A percentile compares a stretch with the other conserved stretches of the same genome.
phyloP scores from a whole-genome alignment of 1,140 invertebrate species.

The Drosophila gunungcola region DNA sequence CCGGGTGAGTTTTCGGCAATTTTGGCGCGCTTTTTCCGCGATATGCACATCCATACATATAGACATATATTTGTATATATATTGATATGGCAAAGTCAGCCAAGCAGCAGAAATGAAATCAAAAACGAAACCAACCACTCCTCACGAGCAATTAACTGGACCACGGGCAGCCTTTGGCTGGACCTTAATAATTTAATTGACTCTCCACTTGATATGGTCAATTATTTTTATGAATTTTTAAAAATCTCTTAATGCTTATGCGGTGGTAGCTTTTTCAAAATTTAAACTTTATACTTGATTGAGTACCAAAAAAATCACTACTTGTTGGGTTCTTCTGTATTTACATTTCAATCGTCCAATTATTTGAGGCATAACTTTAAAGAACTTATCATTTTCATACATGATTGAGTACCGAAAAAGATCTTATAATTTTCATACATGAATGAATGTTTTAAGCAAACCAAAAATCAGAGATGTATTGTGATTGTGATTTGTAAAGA shows the following conservation, averaged over 20 bases:
- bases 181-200: constrained; percentile 21
- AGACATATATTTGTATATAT: constrained; percentile 8
- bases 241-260: not conserved
- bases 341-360: too few relatives aligned
- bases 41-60: constrained; percentile 8
- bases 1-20: constrained; percentile 47
- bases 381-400: not conserved
- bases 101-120: constrained; percentile 70
- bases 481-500: not conserved
- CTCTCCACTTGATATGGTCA: constrained; percentile 11
- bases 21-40: constrained; percentile 68
- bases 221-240: not conserved
- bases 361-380: too few relatives aligned
- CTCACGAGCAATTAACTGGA: constrained; percentile 33
- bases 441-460: not conserved
- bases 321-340: too few relatives aligned
- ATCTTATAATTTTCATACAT: not conserved
- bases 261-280: not conserved
- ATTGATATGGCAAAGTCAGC: constrained; percentile 45
- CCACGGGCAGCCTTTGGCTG: constrained; percentile 34
- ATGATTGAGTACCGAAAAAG: not conserved
- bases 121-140: constrained; percentile 28
- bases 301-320: not conserved
- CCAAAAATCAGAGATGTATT: too few relatives aligned
- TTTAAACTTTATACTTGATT: not conserved